Evolutionary conservation across 2,888 invertebrate genomes (phyloP).

Genomic region (Meteorus cinctellus): DNA sequence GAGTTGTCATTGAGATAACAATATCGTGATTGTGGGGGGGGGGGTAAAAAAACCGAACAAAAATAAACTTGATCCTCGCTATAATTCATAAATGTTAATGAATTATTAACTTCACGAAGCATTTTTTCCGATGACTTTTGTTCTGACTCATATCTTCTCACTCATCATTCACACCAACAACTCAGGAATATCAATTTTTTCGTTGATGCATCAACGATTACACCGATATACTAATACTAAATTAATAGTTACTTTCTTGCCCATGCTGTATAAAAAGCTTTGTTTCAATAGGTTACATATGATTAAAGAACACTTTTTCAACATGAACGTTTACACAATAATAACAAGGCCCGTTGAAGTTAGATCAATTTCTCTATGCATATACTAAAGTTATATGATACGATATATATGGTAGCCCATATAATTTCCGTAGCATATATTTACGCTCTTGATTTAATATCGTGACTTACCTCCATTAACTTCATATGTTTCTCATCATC

Average conservation of each 20-base stretch:
- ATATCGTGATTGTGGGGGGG: too few species aligned
- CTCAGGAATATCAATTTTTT: too few species aligned
- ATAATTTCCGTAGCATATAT: slow-evolving; percentile 46
- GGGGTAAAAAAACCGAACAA: too few species aligned
- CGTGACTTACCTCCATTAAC: slow-evolving; percentile 55
- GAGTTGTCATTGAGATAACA: too few species aligned
- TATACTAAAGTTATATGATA: not conserved
- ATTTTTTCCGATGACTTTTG: too few species aligned
- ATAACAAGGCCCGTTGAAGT: slow-evolving; percentile 49
- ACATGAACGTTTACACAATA: slow-evolving; percentile 49
- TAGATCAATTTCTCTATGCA: slow-evolving; percentile 49
- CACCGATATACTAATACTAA: too few species aligned
- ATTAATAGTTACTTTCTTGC: slow-evolving; percentile 33
- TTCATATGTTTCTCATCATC: slow-evolving; percentile 31
- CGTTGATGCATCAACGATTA: too few species aligned
- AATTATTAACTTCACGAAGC: too few species aligned
- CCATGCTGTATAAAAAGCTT: slow-evolving; percentile 41
- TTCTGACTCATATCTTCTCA: too few species aligned
- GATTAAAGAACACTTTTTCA: slow-evolving; percentile 32
- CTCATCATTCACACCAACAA: too few species aligned
- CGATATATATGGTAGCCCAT: slow-evolving; percentile 44
- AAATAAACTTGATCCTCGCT: too few species aligned
- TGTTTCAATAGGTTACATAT: slow-evolving; percentile 38
- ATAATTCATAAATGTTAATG: too few species aligned
- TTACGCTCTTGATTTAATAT: slow-evolving; percentile 55